Evolutionary conservation across 2,113 vertebrate genomes (phyloP), one percentile per base, ranked within the genome.

Genomic region (Barnardius zonarius): DNA sequence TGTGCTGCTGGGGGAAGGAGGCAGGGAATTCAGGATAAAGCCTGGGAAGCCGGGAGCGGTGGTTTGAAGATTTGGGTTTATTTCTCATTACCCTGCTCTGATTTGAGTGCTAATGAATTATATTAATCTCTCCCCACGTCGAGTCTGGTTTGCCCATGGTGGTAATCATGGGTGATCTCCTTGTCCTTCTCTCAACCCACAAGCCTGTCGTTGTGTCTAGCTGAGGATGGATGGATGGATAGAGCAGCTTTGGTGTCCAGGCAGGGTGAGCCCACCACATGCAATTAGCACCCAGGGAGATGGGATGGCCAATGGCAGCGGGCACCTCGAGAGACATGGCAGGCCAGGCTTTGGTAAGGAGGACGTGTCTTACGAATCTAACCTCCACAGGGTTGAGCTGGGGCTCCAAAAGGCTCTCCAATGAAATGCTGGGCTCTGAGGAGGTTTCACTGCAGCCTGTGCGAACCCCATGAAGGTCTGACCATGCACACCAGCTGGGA

Each of bases 341-440:
- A 55, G 33, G 30, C 54, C 4, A 0, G 10, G 44, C 5, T 49
- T 61, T 33, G 48, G 30, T 2, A 7, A 93, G 68, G 14, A 72
- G 22, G 14, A 83, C 0, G 0, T 3, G 19, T 24, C 52, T 52
- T 15, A 51, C 0, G 1, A 54, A 37, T 1, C 2, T 7, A 5
- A 85, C 25, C 57, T 69, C 66, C 51, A 9, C 0, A 1, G 12
- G 27, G 7, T 2, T 72, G 5, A 68, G 43, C 22, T 35, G 35
- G 10, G 31, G 62, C 24, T 63, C 59, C 67, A 25, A 41, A 51
- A 30, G 11, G 20, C 1, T 66, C 31, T 37, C 49, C 39, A 86
- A 0, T 8, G 27, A 54, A 74, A 17, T 4, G 11, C 6, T 28
- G 37, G 51, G 51, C 39, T 91, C 39, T 61, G 48, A 27, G 3